These are phyloP conservation scores for Dorcus parallelipipedus DNA, from an alignment of 2,888 invertebrate species.

Conservation along the genomic window DNA sequence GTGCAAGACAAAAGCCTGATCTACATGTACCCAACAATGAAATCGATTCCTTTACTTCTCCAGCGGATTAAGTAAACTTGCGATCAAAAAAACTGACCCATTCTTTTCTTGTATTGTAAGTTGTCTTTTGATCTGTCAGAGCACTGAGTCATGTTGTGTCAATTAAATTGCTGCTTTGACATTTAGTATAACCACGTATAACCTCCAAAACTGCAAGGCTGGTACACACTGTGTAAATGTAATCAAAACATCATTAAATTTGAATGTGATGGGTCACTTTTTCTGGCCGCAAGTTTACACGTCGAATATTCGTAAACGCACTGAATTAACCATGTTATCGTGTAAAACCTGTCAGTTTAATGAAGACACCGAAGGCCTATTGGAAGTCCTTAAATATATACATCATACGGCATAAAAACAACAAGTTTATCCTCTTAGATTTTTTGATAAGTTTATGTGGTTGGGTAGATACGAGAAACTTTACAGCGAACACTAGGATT, in stretches of 20 bases:
- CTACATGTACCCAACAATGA: neutral
- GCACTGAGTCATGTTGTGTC: no score
- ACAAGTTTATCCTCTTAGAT: neutral
- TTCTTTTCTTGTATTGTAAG: no score
- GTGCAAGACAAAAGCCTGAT: neutral
- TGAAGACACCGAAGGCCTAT: neutral
- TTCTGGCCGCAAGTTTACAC: no score
- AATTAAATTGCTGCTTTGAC: no score
- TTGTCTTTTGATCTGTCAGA: no score
- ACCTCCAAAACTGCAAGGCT: no score
- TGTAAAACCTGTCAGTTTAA: conserved; percentile 1
- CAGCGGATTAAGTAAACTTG: conserved; percentile 7
- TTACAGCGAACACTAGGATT: conserved; percentile 4
- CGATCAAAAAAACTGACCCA: no score
- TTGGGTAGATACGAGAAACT: conserved; percentile 1
- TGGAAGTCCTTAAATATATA: conserved; percentile 2
- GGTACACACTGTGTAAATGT: no score
- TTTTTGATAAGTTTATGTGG: neutral
- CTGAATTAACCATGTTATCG: neutral
- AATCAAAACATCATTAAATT: no score
- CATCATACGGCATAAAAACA: conserved; percentile 6
- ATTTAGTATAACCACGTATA: no score
- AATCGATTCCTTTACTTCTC: neutral
- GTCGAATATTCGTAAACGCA: conserved; percentile 4
- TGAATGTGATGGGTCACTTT: no score